Evolutionary conservation across 2,113 vertebrate genomes (phyloP).

Genomic region (Phaethon lepturus): DNA sequence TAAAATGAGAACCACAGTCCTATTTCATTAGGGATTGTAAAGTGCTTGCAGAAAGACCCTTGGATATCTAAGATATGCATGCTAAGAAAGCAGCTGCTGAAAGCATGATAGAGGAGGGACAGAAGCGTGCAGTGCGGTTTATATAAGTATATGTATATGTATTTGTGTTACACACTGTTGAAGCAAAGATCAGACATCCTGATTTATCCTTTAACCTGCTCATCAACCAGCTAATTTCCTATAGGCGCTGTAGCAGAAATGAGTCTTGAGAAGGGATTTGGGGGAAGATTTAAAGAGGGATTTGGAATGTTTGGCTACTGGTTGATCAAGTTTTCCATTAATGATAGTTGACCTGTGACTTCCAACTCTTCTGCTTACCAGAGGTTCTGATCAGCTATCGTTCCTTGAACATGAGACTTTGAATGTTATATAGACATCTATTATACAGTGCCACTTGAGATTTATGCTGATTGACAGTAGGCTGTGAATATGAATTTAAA

Average conservation of each 20-base stretch:
- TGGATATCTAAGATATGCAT: not conserved
- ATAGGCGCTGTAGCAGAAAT: not conserved
- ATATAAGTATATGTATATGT: not conserved
- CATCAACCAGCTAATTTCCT: slow-evolving; percentile 19
- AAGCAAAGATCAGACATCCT: not conserved
- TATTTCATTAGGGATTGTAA: not conserved
- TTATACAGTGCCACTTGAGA: not conserved
- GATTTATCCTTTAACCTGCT: slow-evolving; percentile 28
- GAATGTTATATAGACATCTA: not conserved
- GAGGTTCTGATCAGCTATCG: not conserved
- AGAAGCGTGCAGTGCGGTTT: not conserved
- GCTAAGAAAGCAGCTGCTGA: not conserved
- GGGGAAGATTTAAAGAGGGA: slow-evolving; percentile 40
- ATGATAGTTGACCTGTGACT: not conserved
- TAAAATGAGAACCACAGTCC: not conserved
- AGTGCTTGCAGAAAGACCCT: not conserved
- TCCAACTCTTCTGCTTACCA: not conserved
- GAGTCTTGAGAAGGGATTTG: slow-evolving; percentile 51
- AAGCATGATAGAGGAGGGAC: not conserved
- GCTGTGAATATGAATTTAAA: not conserved
- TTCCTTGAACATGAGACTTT: not conserved
- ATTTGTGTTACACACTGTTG: not conserved
- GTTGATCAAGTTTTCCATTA: slow-evolving; percentile 25
- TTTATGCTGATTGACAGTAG: not conserved
- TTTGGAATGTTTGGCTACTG: slow-evolving; percentile 22